Evolutionary conservation across 2,797 vertebrate species (phyloP).

Genomic region (Gallirallus australis): DNA sequence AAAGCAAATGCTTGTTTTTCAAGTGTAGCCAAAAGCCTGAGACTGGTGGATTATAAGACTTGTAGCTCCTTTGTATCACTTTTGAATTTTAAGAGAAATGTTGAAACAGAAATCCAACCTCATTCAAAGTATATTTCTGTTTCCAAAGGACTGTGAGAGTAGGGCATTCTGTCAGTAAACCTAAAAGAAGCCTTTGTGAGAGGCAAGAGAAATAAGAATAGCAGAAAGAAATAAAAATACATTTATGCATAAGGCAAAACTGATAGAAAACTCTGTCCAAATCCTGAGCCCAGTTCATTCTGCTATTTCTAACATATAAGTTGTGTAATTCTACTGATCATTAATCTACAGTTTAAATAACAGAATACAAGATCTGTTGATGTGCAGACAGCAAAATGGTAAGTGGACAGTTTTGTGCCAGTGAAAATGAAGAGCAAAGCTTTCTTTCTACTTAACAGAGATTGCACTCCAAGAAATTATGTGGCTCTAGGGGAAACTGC

Average conservation of each 20-base stretch:
- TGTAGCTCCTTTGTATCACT: too few relatives aligned
- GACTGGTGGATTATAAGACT: background rate
- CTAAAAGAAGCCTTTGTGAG: background rate
- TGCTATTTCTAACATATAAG: background rate
- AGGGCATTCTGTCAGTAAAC: background rate
- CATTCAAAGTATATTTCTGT: background rate
- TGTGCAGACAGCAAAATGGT: background rate
- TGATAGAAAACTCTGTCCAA: background rate
- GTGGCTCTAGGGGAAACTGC: background rate
- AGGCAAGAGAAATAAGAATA: background rate
- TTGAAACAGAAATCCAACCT: background rate
- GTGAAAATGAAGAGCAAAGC: background rate
- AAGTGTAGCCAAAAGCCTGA: background rate
- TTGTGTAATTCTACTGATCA: background rate
- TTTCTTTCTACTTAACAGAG: background rate
- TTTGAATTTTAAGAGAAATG: background rate
- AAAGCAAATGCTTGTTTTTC: background rate
- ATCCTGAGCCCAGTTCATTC: background rate
- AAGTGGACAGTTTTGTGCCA: background rate
- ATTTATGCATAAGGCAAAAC: background rate
- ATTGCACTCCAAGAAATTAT: background rate
- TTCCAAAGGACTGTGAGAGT: background rate
- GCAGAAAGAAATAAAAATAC: background rate
- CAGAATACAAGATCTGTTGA: background rate
- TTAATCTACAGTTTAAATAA: background rate